phyloP scores from a whole-genome alignment of 2,797 vertebrate genomes.

The Eleutherodactylus coqui region DNA sequence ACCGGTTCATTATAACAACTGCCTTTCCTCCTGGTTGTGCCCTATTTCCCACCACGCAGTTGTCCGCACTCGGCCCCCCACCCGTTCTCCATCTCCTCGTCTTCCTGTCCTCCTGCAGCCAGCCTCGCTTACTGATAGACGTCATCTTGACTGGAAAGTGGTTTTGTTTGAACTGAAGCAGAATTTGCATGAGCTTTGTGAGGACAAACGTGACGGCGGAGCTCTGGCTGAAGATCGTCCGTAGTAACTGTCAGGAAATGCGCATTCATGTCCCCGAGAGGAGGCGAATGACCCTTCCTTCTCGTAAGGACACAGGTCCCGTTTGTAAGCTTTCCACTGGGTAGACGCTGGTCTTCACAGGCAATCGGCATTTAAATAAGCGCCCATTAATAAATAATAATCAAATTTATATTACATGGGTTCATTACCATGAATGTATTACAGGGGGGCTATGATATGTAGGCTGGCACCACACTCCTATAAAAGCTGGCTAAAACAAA shows the following conservation, averaged over 20 bases:
- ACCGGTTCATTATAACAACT: too few relatives aligned
- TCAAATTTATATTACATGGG: neutral
- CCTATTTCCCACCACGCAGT: neutral
- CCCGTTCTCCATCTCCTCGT: neutral
- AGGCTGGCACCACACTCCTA: too few relatives aligned
- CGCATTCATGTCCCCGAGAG: neutral
- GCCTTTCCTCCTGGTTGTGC: neutral
- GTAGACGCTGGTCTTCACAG: neutral
- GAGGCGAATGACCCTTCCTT: constrained; percentile 5
- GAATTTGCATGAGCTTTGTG: constrained; percentile 29
- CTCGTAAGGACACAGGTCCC: neutral
- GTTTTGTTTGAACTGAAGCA: constrained; percentile 14
- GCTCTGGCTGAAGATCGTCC: neutral
- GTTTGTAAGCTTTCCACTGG: neutral
- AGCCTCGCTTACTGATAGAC: constrained; percentile 7
- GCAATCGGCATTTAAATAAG: neutral
- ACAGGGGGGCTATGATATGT: too few relatives aligned
- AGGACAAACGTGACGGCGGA: neutral
- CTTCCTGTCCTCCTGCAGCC: neutral
- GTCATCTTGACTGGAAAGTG: constrained; percentile 37
- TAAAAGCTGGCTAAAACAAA: too few relatives aligned
- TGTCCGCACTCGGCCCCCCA: neutral
- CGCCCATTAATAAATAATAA: neutral
- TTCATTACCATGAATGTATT: neutral
- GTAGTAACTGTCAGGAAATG: neutral